phyloP scores from a whole-genome alignment of 53 echinoderm and acorn worm genomes.

The Antedon mediterranea region DNA sequence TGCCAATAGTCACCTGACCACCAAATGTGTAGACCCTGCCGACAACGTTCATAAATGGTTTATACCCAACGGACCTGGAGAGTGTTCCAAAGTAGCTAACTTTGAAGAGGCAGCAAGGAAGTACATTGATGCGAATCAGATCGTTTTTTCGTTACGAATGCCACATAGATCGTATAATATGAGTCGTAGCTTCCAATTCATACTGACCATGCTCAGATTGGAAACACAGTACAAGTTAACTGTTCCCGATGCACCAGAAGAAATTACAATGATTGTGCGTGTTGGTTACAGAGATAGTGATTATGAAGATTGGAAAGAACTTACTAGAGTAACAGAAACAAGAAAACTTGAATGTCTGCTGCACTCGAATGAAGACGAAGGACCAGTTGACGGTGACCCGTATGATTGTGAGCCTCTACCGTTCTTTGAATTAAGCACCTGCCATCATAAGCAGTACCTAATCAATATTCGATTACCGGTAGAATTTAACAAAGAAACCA shows the following conservation, averaged over 20 bases:
- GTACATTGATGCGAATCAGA: slow-evolving; percentile 52
- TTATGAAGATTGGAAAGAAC: no score
- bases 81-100: slow-evolving; percentile 50
- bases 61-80: slow-evolving; percentile 44
- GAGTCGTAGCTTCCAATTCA: slow-evolving; percentile 69
- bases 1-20: slow-evolving; percentile 44
- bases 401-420: slow-evolving; percentile 82
- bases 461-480: slow-evolving; percentile 74
- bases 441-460: slow-evolving; percentile 77
- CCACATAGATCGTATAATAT: slow-evolving; percentile 50
- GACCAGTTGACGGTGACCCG: slow-evolving; percentile 30
- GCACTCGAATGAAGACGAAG: slow-evolving; percentile 11
- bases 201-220: slow-evolving; percentile 54
- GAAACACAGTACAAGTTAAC: slow-evolving; percentile 10
- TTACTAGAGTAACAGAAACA: no score
- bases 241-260: no score
- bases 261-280: no score
- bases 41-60: slow-evolving; percentile 41
- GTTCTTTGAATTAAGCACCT: slow-evolving; percentile 77
- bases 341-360: no score
- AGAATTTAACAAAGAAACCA: slow-evolving; percentile 11
- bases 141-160: slow-evolving; percentile 65
- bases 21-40: slow-evolving; percentile 80
- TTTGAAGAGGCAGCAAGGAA: slow-evolving; percentile 67
- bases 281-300: no score